These are phyloP conservation scores for Montipora capitata DNA, from an alignment of 92 coral and sea anemone species.

Conservation along the genomic window DNA sequence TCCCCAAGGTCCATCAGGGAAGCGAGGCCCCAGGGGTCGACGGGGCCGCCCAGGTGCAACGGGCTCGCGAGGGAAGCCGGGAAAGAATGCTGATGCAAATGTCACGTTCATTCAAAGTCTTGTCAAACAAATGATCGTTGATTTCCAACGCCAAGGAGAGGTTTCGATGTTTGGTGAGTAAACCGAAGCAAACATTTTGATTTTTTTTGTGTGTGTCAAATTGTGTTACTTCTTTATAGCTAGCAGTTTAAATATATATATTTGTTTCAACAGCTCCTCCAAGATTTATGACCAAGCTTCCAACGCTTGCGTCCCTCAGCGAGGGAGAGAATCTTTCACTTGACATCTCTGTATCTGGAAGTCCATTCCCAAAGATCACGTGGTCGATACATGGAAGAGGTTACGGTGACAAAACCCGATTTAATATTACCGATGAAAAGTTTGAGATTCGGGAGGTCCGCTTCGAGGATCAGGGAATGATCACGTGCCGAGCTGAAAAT, in stretches of 20 bases:
- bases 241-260: no score
- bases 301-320: conserved; percentile 8
- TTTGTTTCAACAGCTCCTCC: conserved; percentile 41
- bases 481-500: conserved; percentile 47
- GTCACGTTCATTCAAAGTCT: conserved; percentile 5
- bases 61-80: conserved; percentile 40
- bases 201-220: no score
- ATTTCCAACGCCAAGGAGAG: neutral
- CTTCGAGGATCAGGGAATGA: conserved; percentile 46
- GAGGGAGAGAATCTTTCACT: conserved; percentile 51
- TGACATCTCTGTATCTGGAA: conserved; percentile 21
- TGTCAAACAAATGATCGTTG: neutral
- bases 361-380: conserved; percentile 55
- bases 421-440: neutral
- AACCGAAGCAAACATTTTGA: neutral
- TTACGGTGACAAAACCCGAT: conserved; percentile 2
- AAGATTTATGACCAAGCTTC: conserved; percentile 25
- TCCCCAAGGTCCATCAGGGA: conserved; percentile 28
- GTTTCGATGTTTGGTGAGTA: neutral
- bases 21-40: neutral
- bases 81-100: neutral
- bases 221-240: neutral
- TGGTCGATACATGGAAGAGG: conserved; percentile 27
- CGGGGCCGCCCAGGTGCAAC: conserved; percentile 28
- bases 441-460: conserved; percentile 42